These are phyloP conservation scores for Cryptoleucopteryx plumbea DNA, from an alignment of 2,113 vertebrate species.

Conservation along the genomic window DNA sequence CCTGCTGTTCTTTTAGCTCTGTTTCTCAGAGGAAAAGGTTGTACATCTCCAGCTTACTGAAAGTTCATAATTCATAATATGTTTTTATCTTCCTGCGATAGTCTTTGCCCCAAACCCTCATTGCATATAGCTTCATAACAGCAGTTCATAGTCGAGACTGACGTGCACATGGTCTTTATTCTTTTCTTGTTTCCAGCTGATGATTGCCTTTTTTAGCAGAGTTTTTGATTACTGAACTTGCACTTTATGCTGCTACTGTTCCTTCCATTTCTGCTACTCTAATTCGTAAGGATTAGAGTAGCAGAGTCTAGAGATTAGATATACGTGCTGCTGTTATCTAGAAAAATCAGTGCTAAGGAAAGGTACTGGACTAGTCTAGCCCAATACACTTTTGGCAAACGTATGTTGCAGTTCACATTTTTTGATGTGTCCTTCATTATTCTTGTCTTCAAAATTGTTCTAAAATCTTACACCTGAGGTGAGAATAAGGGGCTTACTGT, in stretches of 20 bases:
- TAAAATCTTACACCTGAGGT: not conserved
- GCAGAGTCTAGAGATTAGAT: not conserved
- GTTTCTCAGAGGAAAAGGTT: not conserved
- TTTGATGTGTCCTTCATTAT: not conserved
- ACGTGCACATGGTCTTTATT: not conserved
- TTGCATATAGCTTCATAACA: not conserved
- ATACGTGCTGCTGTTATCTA: rapidly evolving
- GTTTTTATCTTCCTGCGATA: not conserved
- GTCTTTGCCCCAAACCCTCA: not conserved
- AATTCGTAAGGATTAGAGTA: not conserved
- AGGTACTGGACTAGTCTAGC: not conserved
- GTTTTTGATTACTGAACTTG: not conserved
- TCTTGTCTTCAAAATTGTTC: not conserved
- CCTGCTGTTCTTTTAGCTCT: not conserved
- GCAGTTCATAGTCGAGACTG: not conserved
- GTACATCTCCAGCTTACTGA: not conserved
- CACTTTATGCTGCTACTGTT: not conserved
- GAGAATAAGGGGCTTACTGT: not conserved
- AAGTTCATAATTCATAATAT: not conserved
- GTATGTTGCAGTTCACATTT: not conserved
- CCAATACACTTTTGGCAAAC: not conserved
- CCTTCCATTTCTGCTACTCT: not conserved
- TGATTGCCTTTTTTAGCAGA: not conserved
- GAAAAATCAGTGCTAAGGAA: not conserved
- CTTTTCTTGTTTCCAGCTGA: not conserved